Conservation (phyloP, 2,113 vertebrate species). For the Columbina picui region DNA sequence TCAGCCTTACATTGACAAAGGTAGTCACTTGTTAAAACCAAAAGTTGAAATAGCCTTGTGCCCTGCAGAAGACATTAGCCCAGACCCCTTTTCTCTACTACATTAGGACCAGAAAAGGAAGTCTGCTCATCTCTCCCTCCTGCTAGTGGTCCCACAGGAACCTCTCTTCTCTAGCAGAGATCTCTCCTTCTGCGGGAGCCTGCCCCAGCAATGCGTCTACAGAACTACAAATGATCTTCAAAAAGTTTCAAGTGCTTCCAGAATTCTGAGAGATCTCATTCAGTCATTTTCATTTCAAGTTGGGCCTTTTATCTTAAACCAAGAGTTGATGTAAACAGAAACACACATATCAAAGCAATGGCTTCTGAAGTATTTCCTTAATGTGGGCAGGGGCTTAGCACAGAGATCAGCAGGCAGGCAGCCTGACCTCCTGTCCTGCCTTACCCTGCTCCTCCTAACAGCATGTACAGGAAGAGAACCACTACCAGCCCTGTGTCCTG, state of each 20-base stretch:
- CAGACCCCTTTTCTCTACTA: background rate
- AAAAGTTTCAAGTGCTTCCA: background rate
- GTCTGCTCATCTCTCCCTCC: background rate
- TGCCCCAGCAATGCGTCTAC: fast-evolving
- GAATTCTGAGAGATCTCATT: background rate
- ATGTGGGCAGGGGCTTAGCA: fast-evolving
- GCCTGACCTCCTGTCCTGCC: too few relatives aligned
- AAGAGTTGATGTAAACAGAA: background rate
- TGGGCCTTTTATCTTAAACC: background rate
- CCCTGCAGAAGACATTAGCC: background rate
- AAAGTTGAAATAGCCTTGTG: background rate
- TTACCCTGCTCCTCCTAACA: background rate
- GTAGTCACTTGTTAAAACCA: background rate
- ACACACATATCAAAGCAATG: background rate
- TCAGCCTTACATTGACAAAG: fast-evolving
- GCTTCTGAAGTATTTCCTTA: background rate
- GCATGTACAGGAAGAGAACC: background rate
- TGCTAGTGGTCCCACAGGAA: background rate
- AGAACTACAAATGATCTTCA: background rate
- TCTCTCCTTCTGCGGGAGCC: background rate
- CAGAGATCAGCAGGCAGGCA: fast-evolving
- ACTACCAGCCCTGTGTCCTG: fast-evolving
- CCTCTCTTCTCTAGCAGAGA: background rate
- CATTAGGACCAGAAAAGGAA: background rate
- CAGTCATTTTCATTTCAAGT: background rate